phyloP scores from a whole-genome alignment of 2,888 invertebrate species.

The Papilio protenor region DNA sequence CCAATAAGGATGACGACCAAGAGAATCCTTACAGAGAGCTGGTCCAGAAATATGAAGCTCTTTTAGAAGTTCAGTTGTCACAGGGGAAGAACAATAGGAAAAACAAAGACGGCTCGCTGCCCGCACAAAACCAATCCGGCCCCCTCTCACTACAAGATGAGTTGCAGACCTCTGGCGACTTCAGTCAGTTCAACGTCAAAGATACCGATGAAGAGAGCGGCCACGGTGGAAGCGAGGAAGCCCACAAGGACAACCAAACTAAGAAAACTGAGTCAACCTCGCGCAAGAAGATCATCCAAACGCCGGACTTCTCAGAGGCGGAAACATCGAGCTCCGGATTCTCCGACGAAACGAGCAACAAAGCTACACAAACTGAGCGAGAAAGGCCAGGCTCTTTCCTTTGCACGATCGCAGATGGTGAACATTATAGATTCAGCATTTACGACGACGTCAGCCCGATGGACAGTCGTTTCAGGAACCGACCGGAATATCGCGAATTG shows the following conservation, averaged over 20 bases:
- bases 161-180: conserved; percentile 89
- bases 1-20: conserved; percentile 80
- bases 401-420: conserved; percentile 93
- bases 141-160: conserved; percentile 88
- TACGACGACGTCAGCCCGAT: conserved; percentile 92
- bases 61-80: conserved; percentile 89
- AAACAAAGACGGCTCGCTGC: conserved; percentile 63
- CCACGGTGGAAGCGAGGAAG: conserved; percentile 78
- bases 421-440: conserved; percentile 93
- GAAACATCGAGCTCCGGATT: conserved; percentile 94
- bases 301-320: conserved; percentile 93
- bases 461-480: conserved; percentile 91
- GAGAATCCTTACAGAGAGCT: conserved; percentile 91
- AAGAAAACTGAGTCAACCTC: conserved; percentile 73
- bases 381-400: conserved; percentile 91
- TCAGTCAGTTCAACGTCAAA: conserved; percentile 86
- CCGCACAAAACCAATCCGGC: conserved; percentile 70
- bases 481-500: conserved; percentile 91
- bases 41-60: conserved; percentile 93
- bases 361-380: conserved; percentile 92
- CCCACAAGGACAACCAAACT: conserved; percentile 78
- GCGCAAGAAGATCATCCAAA: conserved; percentile 86
- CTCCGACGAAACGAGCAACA: conserved; percentile 93
- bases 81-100: conserved; percentile 83
- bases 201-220: conserved; percentile 87